Percentiles rank a stretch among this genome's conserved stretches.
These are phyloP conservation scores for Tetanocera ferruginea DNA, from an alignment of 2,888 invertebrate genomes.

Conservation along the genomic window DNA sequence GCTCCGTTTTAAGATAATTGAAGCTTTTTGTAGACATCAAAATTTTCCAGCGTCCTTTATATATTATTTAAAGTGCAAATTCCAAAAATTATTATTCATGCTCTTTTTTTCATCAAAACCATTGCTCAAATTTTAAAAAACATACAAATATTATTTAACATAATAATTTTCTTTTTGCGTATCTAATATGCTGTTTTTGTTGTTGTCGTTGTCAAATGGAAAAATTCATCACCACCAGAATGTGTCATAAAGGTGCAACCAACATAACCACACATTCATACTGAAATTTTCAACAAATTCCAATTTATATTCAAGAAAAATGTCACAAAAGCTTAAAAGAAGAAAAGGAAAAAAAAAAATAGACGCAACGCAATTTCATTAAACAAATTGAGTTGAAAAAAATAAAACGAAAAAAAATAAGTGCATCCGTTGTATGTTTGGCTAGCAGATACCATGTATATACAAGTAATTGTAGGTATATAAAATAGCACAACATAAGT, in stretches of 20 bases:
- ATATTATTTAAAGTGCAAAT: too few species aligned
- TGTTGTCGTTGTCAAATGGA: slow-evolving; percentile 54
- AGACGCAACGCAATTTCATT: slow-evolving; percentile 63
- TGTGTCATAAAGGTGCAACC: slow-evolving; percentile 68
- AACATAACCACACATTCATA: slow-evolving; percentile 23
- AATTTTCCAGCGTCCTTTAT: too few species aligned
- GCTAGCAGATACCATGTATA: background rate
- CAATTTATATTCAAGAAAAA: slow-evolving; percentile 69
- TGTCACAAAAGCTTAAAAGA: slow-evolving; percentile 39
- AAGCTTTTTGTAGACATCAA: too few species aligned
- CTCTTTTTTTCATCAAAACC: background rate
- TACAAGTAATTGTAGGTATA: slow-evolving; percentile 8
- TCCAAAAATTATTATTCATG: too few species aligned
- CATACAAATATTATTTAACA: slow-evolving; percentile 52
- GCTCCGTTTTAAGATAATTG: too few species aligned
- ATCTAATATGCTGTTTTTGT: slow-evolving; percentile 60
- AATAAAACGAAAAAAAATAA: slow-evolving; percentile 25
- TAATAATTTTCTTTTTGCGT: slow-evolving; percentile 53
- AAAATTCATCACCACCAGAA: slow-evolving; percentile 65
- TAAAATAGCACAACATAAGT: slow-evolving; percentile 10
- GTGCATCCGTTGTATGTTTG: slow-evolving; percentile 45
- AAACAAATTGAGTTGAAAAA: slow-evolving; percentile 65
- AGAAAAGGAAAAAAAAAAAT: slow-evolving; percentile 27
- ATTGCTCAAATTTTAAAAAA: slow-evolving; percentile 28
- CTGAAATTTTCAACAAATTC: slow-evolving; percentile 60